Evolutionary conservation across 2,888 invertebrate species (phyloP), one percentile per base, ranked within the genome.

Genomic region (Lasiommata megera): DNA sequence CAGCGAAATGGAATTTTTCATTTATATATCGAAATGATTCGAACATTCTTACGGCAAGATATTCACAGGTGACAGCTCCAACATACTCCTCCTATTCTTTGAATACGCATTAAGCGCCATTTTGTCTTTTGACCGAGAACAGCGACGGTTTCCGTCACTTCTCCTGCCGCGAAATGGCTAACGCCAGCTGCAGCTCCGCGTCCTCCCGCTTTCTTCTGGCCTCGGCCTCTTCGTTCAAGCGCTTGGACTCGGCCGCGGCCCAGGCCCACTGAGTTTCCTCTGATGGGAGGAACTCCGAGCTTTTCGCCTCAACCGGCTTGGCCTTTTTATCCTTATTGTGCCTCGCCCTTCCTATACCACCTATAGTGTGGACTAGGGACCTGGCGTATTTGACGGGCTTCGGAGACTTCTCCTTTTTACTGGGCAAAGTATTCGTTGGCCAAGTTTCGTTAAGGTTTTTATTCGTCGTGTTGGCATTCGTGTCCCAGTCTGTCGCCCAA

Each of bases 251-350:
- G 28, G 92, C 89, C 11, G 94, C 94, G 3, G 95, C 95, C 95
- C 95, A 95, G 14, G 93, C 94, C 76, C 94, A 80, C 80, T 95
- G 95, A 76, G 93, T 92, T 70, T 94, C 94, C 76, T 95, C 95
- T 0, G 90, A 87, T 0, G 92, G 84, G 67, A 87, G 54, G 9
- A 68, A 55, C 63, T 78, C 82, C 1, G 70, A 57, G n/a, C 77
- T 75, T 16, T 77, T 70, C 7, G 77, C 63, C 55, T 76, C 79
- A 11, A 59, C 47, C 8, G 67, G 70, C 64, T 81, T 76, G 1
- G 68, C 72, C 64, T 88, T 90, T 66, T 90, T 92, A 1, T 86
- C 76, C 70, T 79, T 82, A 11, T 69, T 68, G 64, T 83, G 77
- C 64, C 68, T 77, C 53, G 76, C 63, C 55, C 89, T 68, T 0